These are phyloP conservation scores for Gnathonemus longibarbis DNA, from an alignment of 2,113 vertebrate species.

Conservation along the genomic window DNA sequence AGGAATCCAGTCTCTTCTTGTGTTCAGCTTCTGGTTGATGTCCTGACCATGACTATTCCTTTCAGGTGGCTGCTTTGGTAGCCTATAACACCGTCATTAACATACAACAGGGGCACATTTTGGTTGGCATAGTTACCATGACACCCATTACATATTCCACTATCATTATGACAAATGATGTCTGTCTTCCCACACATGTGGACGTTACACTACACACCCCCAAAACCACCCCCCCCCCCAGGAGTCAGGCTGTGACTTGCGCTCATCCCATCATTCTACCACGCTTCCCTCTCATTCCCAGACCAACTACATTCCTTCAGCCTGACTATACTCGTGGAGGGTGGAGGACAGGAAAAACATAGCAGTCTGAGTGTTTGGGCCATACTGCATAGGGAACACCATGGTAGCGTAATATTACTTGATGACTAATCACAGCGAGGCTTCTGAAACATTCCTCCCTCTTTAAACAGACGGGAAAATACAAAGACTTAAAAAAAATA, in stretches of 20 bases:
- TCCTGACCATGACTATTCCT: not conserved
- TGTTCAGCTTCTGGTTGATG: not conserved
- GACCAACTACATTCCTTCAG: slow-evolving; percentile 51
- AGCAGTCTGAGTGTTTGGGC: not conserved
- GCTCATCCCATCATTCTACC: slow-evolving; percentile 16
- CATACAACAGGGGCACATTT: not conserved
- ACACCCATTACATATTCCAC: not conserved
- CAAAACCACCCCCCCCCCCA: not conserved
- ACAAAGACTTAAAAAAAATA: not conserved
- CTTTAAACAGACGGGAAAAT: not conserved
- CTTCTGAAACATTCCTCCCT: slow-evolving; percentile 29
- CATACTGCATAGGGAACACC: slow-evolving; percentile 19
- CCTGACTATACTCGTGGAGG: slow-evolving; percentile 36
- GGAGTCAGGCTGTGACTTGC: slow-evolving; percentile 37
- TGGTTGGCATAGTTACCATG: not conserved
- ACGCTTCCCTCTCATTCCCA: slow-evolving; percentile 18
- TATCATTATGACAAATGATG: not conserved
- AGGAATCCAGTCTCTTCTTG: not conserved
- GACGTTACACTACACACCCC: not conserved
- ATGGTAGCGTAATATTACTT: slow-evolving; percentile 37
- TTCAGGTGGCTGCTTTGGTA: not conserved
- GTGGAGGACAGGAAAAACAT: slow-evolving; percentile 10
- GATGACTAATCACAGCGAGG: slow-evolving; percentile 39
- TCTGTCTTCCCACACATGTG: not conserved
- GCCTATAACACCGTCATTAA: not conserved